phyloP scores from a whole-genome alignment of 2,888 invertebrate genomes.

The Hemaris fuciformis region DNA sequence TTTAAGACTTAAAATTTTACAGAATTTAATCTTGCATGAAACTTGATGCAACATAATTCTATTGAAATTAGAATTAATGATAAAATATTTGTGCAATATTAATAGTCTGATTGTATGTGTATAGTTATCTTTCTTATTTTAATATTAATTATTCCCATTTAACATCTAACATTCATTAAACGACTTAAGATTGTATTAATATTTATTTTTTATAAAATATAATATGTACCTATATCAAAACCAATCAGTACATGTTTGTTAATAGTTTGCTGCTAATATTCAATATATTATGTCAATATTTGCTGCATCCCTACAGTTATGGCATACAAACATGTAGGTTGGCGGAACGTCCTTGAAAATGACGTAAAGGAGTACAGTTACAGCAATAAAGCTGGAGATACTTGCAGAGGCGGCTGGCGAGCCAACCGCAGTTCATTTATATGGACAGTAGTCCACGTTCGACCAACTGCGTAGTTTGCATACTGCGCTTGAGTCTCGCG shows the following conservation, averaged over 20 bases:
- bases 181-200: too few relatives aligned
- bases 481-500: slow-evolving; percentile 2
- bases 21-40: too few relatives aligned
- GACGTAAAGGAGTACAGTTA: slow-evolving; percentile 44
- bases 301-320: slow-evolving; percentile 11
- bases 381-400: slow-evolving; percentile 19
- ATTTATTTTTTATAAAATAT: too few relatives aligned
- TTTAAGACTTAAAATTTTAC: too few relatives aligned
- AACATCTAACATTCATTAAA: too few relatives aligned
- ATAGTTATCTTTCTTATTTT: too few relatives aligned
- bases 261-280: not conserved
- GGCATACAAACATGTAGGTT: slow-evolving; percentile 15
- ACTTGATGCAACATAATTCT: too few relatives aligned
- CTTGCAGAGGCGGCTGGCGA: slow-evolving; percentile 15
- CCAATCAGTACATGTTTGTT: not conserved
- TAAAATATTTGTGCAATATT: not conserved
- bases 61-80: not conserved
- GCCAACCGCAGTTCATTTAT: slow-evolving; percentile 1
- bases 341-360: slow-evolving; percentile 45
- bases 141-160: too few relatives aligned
- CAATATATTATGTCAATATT: slow-evolving; percentile 1
- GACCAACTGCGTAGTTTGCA: not conserved
- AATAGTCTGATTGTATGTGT: not conserved
- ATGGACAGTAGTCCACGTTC: slow-evolving; percentile 6
- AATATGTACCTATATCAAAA: too few relatives aligned